These are phyloP conservation scores for Tricholauxania praeusta DNA, from an alignment of 2,888 invertebrate species.

Conservation along the genomic window DNA sequence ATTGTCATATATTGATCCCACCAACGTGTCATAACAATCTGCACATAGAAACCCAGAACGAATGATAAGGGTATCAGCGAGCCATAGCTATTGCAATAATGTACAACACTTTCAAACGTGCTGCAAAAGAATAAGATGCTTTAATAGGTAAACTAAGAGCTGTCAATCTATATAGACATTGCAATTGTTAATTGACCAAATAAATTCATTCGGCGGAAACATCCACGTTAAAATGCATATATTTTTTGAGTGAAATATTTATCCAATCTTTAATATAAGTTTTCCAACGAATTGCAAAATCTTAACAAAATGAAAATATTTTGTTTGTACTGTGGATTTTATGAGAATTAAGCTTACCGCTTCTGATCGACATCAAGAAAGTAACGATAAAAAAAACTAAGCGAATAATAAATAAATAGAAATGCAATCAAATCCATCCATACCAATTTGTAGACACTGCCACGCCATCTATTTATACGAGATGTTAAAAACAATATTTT, in stretches of 20 bases:
- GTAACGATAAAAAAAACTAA: constrained; percentile 50
- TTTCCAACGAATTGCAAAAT: too few relatives aligned
- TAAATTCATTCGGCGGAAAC: too few relatives aligned
- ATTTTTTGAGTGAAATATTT: too few relatives aligned
- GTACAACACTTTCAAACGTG: constrained; percentile 81
- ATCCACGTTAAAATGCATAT: neutral
- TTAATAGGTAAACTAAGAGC: constrained; percentile 69
- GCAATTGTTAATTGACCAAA: too few relatives aligned
- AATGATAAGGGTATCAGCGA: constrained; percentile 91
- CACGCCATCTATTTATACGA: constrained; percentile 80
- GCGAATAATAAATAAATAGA: constrained; percentile 77
- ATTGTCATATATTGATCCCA: constrained; percentile 86
- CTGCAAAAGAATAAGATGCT: constrained; percentile 67
- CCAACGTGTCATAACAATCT: constrained; percentile 91
- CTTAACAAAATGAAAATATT: too few relatives aligned
- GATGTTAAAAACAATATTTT: neutral
- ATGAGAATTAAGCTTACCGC: constrained; percentile 43
- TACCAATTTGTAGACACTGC: constrained; percentile 92
- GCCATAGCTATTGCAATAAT: constrained; percentile 84
- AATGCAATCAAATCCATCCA: constrained; percentile 88
- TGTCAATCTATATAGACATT: neutral
- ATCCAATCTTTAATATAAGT: too few relatives aligned
- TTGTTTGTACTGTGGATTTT: neutral
- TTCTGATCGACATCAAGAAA: constrained; percentile 42
- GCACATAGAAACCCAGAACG: constrained; percentile 93